Percentiles rank a stretch among this genome's conserved stretches.
These are phyloP conservation scores for Lepus timidus DNA, from an alignment of 2,113 vertebrate species.

Conservation along the genomic window DNA sequence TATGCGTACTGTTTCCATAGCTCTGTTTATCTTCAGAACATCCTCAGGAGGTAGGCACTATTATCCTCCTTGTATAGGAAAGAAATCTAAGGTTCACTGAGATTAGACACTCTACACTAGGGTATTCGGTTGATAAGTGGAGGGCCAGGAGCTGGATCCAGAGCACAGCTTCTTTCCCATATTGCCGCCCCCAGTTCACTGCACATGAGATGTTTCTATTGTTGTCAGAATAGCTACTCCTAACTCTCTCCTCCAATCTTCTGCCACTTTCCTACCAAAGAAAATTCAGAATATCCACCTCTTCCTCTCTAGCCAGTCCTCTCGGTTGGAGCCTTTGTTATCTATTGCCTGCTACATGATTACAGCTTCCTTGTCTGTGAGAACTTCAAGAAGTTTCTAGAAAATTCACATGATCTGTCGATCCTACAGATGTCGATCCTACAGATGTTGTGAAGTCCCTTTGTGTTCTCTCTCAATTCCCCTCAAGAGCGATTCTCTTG, in stretches of 20 bases:
- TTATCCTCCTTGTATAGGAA: neutral
- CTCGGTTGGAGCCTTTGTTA: neutral
- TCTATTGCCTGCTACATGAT: neutral
- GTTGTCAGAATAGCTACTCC: neutral
- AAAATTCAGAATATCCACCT: neutral
- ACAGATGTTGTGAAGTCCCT: too few relatives aligned
- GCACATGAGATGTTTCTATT: neutral
- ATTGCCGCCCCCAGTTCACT: neutral
- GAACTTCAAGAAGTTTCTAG: too few relatives aligned
- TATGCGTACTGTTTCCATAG: neutral
- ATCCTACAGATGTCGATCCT: too few relatives aligned
- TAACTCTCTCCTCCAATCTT: neutral
- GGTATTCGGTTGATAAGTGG: neutral
- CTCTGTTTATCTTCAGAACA: conserved; percentile 1
- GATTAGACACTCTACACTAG: neutral
- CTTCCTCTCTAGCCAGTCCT: neutral
- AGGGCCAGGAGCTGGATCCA: neutral
- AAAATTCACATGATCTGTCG: too few relatives aligned
- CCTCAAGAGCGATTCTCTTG: neutral
- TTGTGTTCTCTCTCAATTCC: neutral
- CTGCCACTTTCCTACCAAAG: conserved; percentile 34
- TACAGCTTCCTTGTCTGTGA: neutral
- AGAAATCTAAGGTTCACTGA: neutral
- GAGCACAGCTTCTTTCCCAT: neutral
- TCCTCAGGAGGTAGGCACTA: neutral